Evolutionary conservation across 2,797 vertebrate species (phyloP).

Genomic region (Steatocranus sp.): DNA sequence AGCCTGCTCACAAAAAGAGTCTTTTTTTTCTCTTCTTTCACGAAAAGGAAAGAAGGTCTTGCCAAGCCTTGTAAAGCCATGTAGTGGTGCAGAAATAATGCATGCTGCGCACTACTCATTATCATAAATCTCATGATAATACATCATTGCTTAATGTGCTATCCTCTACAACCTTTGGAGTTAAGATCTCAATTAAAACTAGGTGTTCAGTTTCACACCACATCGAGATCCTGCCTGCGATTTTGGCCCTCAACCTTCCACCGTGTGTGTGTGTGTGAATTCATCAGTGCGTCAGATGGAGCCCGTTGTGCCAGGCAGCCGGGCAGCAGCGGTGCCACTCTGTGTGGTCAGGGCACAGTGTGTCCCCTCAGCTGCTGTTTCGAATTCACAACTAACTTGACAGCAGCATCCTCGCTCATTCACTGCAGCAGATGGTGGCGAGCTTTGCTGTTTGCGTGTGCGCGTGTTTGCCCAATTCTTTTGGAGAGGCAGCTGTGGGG

Average conservation of each 20-base stretch:
- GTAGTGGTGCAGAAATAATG: background rate
- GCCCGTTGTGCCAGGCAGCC: slow-evolving; percentile 53
- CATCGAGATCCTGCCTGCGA: background rate
- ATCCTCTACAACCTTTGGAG: background rate
- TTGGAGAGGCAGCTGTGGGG: slow-evolving; percentile 55
- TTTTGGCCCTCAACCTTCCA: background rate
- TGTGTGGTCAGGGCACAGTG: slow-evolving; percentile 60
- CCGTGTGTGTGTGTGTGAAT: background rate
- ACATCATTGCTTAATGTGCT: background rate
- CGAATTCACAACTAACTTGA: slow-evolving; percentile 58
- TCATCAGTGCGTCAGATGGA: slow-evolving; percentile 52
- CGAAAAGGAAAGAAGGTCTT: background rate
- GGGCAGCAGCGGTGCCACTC: slow-evolving; percentile 48
- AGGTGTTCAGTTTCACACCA: background rate
- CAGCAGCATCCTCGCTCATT: slow-evolving; percentile 46
- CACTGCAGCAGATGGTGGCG: slow-evolving; percentile 54
- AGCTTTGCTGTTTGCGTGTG: slow-evolving; percentile 10
- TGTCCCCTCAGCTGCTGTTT: slow-evolving; percentile 68
- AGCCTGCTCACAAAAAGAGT: slow-evolving; percentile 21
- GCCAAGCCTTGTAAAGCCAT: background rate
- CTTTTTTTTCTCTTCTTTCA: background rate
- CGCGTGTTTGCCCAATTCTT: slow-evolving; percentile 38
- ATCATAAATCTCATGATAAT: background rate
- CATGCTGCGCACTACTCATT: background rate
- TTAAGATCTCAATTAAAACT: background rate